Percentiles rank a stretch among this genome's conserved stretches.
These are phyloP conservation scores for Neoaliturus tenellus DNA, from an alignment of 2,888 invertebrate genomes.

Conservation along the genomic window DNA sequence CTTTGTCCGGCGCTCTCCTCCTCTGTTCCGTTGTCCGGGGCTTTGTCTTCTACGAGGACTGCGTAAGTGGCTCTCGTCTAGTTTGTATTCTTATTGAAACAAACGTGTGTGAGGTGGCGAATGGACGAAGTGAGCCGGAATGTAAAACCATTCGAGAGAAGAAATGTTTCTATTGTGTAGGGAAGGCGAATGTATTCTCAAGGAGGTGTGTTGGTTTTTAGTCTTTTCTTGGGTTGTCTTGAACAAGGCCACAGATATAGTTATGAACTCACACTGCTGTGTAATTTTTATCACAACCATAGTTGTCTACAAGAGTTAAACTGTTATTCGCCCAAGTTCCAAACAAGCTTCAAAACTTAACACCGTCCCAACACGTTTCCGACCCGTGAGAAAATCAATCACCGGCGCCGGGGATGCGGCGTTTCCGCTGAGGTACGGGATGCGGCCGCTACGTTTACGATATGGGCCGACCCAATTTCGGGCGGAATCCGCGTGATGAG, in stretches of 20 bases:
- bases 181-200: not conserved
- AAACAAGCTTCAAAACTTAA: not conserved
- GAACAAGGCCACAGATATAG: too few species aligned
- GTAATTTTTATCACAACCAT: too few species aligned
- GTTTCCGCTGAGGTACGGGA: not conserved
- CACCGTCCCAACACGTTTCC: not conserved
- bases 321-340: too few species aligned
- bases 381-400: not conserved
- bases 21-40: not conserved
- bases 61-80: constrained; percentile 34
- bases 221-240: too few species aligned
- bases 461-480: constrained; percentile 1
- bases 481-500: constrained; percentile 27
- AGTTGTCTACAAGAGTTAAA: too few species aligned
- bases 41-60: not conserved
- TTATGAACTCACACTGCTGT: too few species aligned
- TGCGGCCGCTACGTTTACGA: not conserved
- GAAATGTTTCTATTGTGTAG: not conserved
- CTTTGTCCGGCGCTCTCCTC: constrained; percentile 1
- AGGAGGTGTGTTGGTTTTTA: too few species aligned
- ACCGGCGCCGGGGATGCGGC: not conserved
- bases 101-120: not conserved
- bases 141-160: not conserved
- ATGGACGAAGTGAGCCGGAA: not conserved
- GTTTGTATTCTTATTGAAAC: not conserved